Evolutionary conservation across 2,888 invertebrate species (phyloP), one percentile per base, ranked within the genome.

Genomic region (Macaria liturata): DNA sequence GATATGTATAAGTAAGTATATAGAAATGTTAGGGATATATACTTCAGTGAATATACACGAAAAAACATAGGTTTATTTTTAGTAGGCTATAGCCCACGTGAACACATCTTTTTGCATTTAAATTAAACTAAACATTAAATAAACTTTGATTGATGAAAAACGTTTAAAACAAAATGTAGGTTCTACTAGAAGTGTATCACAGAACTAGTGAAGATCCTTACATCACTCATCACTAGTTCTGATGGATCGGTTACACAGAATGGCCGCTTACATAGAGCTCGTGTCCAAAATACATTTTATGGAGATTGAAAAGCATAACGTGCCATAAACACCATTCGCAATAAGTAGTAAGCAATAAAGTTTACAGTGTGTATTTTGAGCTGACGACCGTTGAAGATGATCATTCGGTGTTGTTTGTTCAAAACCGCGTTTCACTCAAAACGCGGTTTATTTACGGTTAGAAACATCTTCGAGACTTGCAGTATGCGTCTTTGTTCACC

Each of bases 221-320:
- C 7, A n/a, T 42, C 42, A 42, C 42, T 37, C 3, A 42, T n/a
- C 9, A 9, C 42, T 42, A 7, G 5, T 42, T 8, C 42, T 42
- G 42, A 42, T n/a, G 42, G 42, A 42, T 42, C 42, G 42, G 9
- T 4, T 8, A 1, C 42, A 9, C 42, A 9, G 42, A 42, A 42
- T 42, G 9, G 1, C 4, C 9, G 42, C 4, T 8, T 42, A 42
- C 42, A 42, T 9, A 42, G 42, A 31, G 34, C 8, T 32, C 5
- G 9, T 48, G n/a, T 37, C 34, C 9, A 50, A 59, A 59, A 59
- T 54, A 54, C 39, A 40, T 60, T 60, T 60, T 60, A 56, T 56
- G 52, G 46, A 43, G 45, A 45, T 59, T 40, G 54, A 52, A 51
- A 55, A 49, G 45, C 48, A 46, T 54, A 51, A 48, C 51, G 9